Evolutionary conservation across 1,140 invertebrate genomes (phyloP).

Genomic region (Heliconius hermathena): DNA sequence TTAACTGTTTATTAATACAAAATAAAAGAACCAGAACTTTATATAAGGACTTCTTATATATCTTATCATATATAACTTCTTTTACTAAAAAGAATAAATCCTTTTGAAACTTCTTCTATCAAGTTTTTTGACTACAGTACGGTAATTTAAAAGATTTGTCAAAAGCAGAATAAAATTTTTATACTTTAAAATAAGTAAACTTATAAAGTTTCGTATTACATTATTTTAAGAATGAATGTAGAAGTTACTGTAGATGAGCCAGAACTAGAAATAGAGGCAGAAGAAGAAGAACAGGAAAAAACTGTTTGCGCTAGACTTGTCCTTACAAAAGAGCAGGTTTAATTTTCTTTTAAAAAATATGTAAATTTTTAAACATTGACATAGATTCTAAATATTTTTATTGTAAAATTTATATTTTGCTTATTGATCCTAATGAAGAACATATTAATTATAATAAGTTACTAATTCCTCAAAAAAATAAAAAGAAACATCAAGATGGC

Average conservation of each 20-base stretch:
- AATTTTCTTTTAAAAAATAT: constrained; percentile 10
- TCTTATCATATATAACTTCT: no score
- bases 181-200: neutral
- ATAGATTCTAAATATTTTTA: no score
- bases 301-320: constrained; percentile 54
- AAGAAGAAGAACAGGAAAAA: constrained; percentile 53
- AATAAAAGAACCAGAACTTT: neutral
- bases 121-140: no score
- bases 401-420: no score
- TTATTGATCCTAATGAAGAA: no score
- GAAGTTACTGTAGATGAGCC: constrained; percentile 47
- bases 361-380: no score
- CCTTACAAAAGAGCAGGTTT: constrained; percentile 57
- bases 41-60: neutral
- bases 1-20: neutral
- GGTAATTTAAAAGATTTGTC: neutral
- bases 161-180: neutral
- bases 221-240: constrained; percentile 44
- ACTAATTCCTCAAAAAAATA: neutral
- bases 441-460: no score
- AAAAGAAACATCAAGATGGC: constrained; percentile 38
- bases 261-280: constrained; percentile 44
- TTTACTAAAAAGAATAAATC: neutral
- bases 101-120: neutral
- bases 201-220: neutral